These are phyloP conservation scores for Aphaenogaster rudis DNA, from an alignment of 1,140 invertebrate species.

Conservation along the genomic window DNA sequence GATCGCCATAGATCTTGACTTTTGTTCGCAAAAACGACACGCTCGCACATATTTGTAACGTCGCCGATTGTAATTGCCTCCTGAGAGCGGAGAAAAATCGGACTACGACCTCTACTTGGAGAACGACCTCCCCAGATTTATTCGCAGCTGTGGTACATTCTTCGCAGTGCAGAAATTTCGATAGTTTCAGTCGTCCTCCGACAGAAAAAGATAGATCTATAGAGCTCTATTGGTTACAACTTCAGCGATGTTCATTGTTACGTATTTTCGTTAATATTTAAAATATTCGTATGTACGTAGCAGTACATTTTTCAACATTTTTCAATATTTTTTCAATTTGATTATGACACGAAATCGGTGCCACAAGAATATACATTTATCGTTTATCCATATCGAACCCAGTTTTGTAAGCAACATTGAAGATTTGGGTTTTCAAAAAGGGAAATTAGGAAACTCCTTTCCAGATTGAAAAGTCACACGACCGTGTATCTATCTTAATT, in stretches of 20 bases:
- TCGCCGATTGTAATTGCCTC: neutral
- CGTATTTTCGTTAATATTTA: neutral
- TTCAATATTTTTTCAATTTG: neutral
- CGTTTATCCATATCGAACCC: neutral
- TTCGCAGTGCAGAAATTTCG: slow-evolving; percentile 39
- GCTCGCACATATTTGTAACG: neutral
- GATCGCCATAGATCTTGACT: slow-evolving; percentile 16
- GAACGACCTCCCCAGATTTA: slow-evolving; percentile 1
- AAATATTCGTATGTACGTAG: neutral
- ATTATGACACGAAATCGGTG: neutral
- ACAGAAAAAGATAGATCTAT: neutral
- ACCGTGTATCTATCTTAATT: neutral
- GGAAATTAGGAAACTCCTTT: neutral
- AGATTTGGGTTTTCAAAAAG: neutral
- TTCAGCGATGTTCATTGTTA: neutral
- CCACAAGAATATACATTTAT: neutral
- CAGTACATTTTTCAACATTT: no score
- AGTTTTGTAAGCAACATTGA: neutral
- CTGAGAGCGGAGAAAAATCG: neutral
- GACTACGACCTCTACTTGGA: neutral
- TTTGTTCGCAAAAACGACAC: neutral
- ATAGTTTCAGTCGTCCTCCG: slow-evolving; percentile 29
- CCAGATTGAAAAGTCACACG: neutral
- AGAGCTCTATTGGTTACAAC: neutral
- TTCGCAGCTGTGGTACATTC: neutral